Conservation (phyloP, 1,140 invertebrate genomes). For the Magallana angulata region DNA sequence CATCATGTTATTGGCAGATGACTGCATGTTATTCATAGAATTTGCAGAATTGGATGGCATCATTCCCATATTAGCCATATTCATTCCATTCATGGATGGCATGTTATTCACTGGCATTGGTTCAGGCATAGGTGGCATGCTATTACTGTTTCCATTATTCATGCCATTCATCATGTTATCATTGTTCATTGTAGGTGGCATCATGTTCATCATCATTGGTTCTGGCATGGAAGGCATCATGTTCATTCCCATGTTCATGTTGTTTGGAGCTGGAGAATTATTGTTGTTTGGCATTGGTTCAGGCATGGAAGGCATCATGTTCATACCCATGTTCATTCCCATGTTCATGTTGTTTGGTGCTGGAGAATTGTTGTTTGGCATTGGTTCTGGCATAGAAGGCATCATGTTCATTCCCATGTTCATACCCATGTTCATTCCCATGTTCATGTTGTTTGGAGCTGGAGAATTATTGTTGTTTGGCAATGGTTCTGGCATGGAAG, state of each 20-base stretch:
- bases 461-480: neutral
- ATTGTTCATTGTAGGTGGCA: neutral
- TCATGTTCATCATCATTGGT: neutral
- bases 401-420: neutral
- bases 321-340: constrained; percentile 3
- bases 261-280: too few relatives aligned
- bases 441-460: neutral
- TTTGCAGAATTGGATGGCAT: neutral
- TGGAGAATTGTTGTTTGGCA: neutral
- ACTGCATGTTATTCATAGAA: neutral
- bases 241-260: too few relatives aligned
- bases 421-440: neutral
- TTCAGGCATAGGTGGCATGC: neutral
- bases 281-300: too few relatives aligned
- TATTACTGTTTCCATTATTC: neutral
- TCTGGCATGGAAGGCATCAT: neutral
- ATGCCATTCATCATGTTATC: neutral
- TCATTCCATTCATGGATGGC: neutral
- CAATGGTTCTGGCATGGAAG: neutral
- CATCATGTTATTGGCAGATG: too few relatives aligned
- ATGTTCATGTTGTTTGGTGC: neutral
- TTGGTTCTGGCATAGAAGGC: neutral
- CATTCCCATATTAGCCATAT: neutral
- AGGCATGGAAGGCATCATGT: neutral
- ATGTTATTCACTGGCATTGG: neutral